Base-by-base conservation (phyloP, 2,113 vertebrate species). In the Hyperoodon ampullatus region DNA sequence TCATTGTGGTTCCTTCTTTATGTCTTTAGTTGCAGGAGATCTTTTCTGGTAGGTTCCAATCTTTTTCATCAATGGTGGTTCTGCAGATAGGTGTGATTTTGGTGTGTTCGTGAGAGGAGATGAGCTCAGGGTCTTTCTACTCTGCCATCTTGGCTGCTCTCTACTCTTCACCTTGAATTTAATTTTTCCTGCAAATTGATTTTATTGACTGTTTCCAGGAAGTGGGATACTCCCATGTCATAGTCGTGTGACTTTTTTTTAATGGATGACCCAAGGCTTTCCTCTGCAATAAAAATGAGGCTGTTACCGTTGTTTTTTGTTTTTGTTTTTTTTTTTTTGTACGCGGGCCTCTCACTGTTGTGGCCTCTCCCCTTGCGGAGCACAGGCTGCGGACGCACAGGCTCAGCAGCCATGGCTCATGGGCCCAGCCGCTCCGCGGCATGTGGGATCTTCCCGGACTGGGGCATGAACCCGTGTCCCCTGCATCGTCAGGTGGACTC, bases 161-260 rank as follows among this genome's bases (percentile, higher is more conserved):
- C 16, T 77, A 33, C 28, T 77, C 28, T 77, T 33, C 28, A 33
- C 50, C 47, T 53, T 53, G 74, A 77, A 30, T 53, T 53, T 33
- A 50, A 77, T 53, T 77, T 77, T 77, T 77, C 88, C 84, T 84
- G 75, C 2, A 84, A 94, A 90, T 81, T 96, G 70, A 90, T 93
- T 92, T 66, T 90, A 97, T 88, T 92, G 55, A 93, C 80, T 96
- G 44, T 72, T 96, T 96, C 6, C 39, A 88, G 70, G 78, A 81
- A 95, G 75, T 66, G 14, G 71, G 39, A 96, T 72, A 81, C n/a
- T 75, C 80, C 50, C 58, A 81, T 53, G n/a, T 75, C 75, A 95
- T 90, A 30, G 33, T 26, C 75, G 44, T 90, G 44, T 71, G 26
- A 3, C 58, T 75, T 95, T 75, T 75, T 63, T 50, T 12, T 44